Conservation (phyloP, 2,113 vertebrate species). For the Daboia siamensis region DNA sequence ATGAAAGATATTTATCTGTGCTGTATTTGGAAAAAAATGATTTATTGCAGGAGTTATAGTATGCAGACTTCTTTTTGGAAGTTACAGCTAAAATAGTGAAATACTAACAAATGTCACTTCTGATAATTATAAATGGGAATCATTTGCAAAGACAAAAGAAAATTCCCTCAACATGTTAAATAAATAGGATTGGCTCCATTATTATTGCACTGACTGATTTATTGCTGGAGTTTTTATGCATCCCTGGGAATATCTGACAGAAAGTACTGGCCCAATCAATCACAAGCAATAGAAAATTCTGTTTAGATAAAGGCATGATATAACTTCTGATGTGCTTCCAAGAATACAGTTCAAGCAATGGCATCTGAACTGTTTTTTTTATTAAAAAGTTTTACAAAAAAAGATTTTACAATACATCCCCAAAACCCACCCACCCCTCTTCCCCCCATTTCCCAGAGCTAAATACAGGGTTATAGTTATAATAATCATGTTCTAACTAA, state of each 20-base stretch:
- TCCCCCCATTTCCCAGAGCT: too few species aligned
- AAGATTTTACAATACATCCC: too few species aligned
- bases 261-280: not conserved
- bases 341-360: not conserved
- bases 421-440: too few species aligned
- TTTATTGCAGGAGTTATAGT: conserved; percentile 44
- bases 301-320: not conserved
- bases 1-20: conserved; percentile 23
- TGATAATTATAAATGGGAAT: conserved; percentile 33
- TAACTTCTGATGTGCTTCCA: not conserved
- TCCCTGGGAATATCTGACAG: not conserved
- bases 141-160: conserved; percentile 24
- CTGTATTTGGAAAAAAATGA: conserved; percentile 20
- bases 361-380: too few species aligned
- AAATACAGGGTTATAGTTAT: too few species aligned
- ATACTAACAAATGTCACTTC: conserved; percentile 23
- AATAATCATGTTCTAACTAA: too few species aligned
- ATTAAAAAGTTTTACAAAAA: too few species aligned
- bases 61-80: conserved; percentile 49
- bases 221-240: not conserved
- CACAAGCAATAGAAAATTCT: not conserved
- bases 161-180: not conserved
- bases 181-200: conserved; percentile 18
- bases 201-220: not conserved
- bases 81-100: conserved; percentile 27